Evolutionary conservation across 2,888 invertebrate genomes (phyloP).

Genomic region (Entomobrya proxima): DNA sequence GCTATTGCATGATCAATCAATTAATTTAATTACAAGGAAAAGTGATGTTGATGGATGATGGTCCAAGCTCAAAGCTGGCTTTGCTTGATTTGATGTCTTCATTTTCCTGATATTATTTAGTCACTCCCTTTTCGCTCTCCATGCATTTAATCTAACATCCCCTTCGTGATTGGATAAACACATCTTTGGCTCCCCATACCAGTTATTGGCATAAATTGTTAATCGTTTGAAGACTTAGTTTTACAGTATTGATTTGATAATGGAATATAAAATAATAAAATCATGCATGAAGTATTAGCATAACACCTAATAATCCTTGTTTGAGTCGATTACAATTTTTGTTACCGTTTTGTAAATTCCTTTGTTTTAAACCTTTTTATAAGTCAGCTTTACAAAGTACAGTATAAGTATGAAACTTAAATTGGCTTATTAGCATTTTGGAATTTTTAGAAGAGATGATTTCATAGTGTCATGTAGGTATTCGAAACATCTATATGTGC

Average conservation of each 20-base stretch:
- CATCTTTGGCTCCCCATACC: background rate
- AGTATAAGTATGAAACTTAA: background rate
- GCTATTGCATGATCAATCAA: conserved; percentile 75
- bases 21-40: conserved; percentile 75
- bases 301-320: conserved; percentile 8
- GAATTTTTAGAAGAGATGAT: background rate
- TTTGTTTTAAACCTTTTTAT: background rate
- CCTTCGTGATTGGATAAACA: background rate
- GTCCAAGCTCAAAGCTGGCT: too few relatives aligned
- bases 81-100: conserved; percentile 70
- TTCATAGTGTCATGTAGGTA: conserved; percentile 14
- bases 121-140: conserved; percentile 48
- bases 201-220: background rate
- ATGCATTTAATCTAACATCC: conserved; percentile 6
- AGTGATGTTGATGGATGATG: conserved; percentile 73
- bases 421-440: background rate
- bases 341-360: background rate
- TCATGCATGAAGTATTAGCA: background rate
- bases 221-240: too few relatives aligned
- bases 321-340: background rate
- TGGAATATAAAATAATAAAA: conserved; percentile 23
- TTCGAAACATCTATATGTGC: background rate
- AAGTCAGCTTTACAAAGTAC: background rate
- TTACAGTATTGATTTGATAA: background rate
- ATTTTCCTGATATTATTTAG: conserved; percentile 59